These are phyloP conservation scores for Subanguina moxae DNA, from an alignment of 1,140 invertebrate species.

Conservation along the genomic window DNA sequence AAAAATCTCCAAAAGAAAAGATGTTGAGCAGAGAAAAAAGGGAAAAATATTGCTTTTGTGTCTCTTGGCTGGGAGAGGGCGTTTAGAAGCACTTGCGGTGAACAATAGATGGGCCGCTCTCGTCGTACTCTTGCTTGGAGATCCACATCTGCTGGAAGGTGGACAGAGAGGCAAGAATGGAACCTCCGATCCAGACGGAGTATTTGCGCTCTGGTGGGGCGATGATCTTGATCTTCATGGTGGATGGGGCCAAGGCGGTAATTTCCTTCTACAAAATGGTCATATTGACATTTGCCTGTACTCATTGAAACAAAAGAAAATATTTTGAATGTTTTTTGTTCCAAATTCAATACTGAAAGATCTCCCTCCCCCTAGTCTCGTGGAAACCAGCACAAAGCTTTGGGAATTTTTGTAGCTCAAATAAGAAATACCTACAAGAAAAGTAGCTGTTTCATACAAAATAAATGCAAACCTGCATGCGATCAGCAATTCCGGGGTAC, in stretches of 20 bases:
- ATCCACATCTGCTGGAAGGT: conserved; percentile 75
- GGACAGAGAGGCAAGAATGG: conserved; percentile 66
- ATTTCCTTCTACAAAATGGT: conserved; percentile 61
- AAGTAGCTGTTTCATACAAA: no score
- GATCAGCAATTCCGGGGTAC: conserved; percentile 64
- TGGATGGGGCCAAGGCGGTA: conserved; percentile 64
- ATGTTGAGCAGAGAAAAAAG: conserved; percentile 23
- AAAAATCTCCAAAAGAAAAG: background rate
- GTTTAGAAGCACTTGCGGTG: conserved; percentile 92
- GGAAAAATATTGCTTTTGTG: conserved; percentile 67
- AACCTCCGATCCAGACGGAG: conserved; percentile 67
- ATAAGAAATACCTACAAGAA: no score
- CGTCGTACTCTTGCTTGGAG: conserved; percentile 89
- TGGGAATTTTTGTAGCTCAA: no score
- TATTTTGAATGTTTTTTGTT: no score
- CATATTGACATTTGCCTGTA: no score
- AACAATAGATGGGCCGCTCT: conserved; percentile 85
- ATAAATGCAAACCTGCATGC: conserved; percentile 57
- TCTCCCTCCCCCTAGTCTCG: no score
- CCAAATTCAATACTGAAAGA: no score
- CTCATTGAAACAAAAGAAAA: no score
- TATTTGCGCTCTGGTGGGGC: conserved; percentile 66
- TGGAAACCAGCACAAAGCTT: no score
- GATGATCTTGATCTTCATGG: conserved; percentile 69
- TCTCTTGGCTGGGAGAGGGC: conserved; percentile 68